Base-by-base conservation (phyloP, 53 echinoderm and acorn worm species). In the Crossaster papposus region DNA sequence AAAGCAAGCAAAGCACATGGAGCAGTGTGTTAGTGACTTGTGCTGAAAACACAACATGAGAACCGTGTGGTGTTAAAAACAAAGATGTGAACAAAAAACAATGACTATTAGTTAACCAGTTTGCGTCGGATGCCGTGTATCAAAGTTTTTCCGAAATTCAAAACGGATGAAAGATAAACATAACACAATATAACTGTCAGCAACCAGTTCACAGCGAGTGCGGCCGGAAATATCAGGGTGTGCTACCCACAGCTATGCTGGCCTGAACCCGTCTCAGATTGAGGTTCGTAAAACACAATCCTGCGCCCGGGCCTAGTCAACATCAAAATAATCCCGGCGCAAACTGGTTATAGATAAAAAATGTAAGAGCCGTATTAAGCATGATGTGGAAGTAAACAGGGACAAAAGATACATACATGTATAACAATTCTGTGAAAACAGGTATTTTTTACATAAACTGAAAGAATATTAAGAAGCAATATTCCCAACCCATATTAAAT, bases 1-100 rank as follows among this genome's bases (percentile, higher is more conserved):
- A 68, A 58, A 68, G 68, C 68, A 68, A n/a, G 68, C 68, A 68
- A 68, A 68, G 68, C 68, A 26, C 68, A 28, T 26, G 11, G 68
- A 20, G 68, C 24, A 68, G 28, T 68, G 68, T 68, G 68, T 68
- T 28, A 68, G 24, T 20, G 28, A 26, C 28, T 28, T 68, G 68
- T 26, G 68, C 68, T 68, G 68, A 68, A 68, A 68, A 26, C 28
- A n/a, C 17, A 68, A 68, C 68, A 26, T 68, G 68, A 18, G 28
- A 68, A 68, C 3, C 22, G 24, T 68, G 68, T 28, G 68, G n/a
- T 68, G 68, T 68, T 68, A 68, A 4, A 68, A 0, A n/a, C 10
- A 68, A n/a, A n/a, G n/a, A n/a, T n/a, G 20, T 24, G 28, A 26
- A 23, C 22, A 58, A 68, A 68, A 4, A 28, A 18, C 10, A 23